These are phyloP conservation scores for Penaeus indicus DNA, from an alignment of 1,140 invertebrate genomes.

Conservation along the genomic window DNA sequence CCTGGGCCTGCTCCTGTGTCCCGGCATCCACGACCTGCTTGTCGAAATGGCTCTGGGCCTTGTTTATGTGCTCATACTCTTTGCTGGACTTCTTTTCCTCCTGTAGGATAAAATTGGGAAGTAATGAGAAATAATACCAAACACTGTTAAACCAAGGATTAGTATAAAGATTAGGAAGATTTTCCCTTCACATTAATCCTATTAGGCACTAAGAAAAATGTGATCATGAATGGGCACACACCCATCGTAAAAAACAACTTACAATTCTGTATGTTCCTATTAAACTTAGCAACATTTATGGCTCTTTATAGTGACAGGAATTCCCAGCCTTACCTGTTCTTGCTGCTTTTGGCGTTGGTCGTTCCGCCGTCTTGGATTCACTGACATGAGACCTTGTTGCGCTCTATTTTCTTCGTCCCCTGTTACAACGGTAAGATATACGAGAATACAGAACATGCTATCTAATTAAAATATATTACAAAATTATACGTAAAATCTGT, in stretches of 20 bases:
- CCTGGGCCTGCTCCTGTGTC: constrained; percentile 84
- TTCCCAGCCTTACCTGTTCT: constrained; percentile 65
- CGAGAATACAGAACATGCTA: neutral
- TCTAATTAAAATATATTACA: neutral
- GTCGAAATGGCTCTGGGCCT: constrained; percentile 77
- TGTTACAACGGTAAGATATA: constrained; percentile 65
- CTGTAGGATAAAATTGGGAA: neutral
- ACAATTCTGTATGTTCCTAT: too few relatives aligned
- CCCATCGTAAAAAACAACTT: too few relatives aligned
- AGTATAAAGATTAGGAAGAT: neutral
- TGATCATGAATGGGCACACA: too few relatives aligned
- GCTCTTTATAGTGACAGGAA: too few relatives aligned
- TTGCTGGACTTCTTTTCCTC: constrained; percentile 31
- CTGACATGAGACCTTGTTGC: constrained; percentile 77
- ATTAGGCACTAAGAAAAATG: too few relatives aligned
- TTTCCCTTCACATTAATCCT: too few relatives aligned
- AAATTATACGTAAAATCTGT: too few relatives aligned
- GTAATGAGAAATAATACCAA: neutral
- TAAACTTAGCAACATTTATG: too few relatives aligned
- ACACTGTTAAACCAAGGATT: too few relatives aligned
- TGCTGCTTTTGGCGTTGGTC: constrained; percentile 71
- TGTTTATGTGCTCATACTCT: constrained; percentile 87
- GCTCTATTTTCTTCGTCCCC: constrained; percentile 75
- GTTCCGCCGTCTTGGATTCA: constrained; percentile 70
- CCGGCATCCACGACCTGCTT: constrained; percentile 75